Percentiles rank a stretch among this genome's conserved stretches.
These are phyloP conservation scores for Centropus bengalensis DNA, from an alignment of 2,113 vertebrate genomes.

Conservation along the genomic window DNA sequence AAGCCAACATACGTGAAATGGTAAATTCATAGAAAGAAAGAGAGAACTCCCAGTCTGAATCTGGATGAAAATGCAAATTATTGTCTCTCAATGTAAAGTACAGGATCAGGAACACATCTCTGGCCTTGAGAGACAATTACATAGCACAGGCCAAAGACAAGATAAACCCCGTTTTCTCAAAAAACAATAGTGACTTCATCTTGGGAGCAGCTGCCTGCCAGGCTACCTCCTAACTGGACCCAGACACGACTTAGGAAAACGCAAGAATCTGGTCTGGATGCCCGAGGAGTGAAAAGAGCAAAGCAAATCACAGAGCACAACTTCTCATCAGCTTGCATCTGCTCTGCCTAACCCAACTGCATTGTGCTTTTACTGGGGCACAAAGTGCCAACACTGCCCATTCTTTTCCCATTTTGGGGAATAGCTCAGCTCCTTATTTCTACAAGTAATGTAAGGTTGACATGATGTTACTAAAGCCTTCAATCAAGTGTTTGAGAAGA, in stretches of 20 bases:
- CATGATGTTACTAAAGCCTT: background rate
- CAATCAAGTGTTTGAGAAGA: background rate
- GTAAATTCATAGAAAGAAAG: background rate
- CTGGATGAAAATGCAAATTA: background rate
- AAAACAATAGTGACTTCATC: fast-evolving
- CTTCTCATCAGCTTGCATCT: background rate
- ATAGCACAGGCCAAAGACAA: background rate
- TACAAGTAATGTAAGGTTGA: background rate
- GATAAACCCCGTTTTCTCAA: background rate
- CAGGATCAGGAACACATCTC: background rate
- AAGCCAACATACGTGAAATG: background rate
- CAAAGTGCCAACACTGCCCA: background rate
- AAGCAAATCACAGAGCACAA: background rate
- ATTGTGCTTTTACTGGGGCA: background rate
- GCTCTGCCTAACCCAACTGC: background rate
- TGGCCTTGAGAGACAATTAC: background rate
- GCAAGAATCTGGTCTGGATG: background rate
- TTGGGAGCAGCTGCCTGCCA: background rate
- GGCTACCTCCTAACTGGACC: background rate
- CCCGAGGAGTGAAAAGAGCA: background rate
- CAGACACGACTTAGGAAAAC: background rate
- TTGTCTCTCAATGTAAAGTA: background rate
- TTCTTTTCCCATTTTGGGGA: background rate
- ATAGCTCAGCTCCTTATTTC: background rate
- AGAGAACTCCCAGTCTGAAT: background rate